phyloP scores from a whole-genome alignment of 2,888 invertebrate species.

The Spilosoma lubricipeda region DNA sequence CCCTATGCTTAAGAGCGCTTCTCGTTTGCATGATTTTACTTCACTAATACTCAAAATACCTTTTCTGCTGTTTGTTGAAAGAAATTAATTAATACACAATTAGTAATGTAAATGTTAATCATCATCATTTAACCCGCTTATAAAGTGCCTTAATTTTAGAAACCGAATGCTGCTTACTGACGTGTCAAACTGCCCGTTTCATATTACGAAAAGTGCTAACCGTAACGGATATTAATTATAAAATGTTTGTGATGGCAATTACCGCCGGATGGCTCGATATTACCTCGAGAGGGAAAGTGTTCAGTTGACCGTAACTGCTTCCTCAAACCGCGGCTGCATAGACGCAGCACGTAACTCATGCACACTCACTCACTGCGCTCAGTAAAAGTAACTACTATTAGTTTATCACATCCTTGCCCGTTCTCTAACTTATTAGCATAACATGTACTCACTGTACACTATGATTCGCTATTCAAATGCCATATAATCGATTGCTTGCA shows the following conservation, averaged over 20 bases:
- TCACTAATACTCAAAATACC: neutral
- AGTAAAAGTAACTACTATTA: conserved; percentile 68
- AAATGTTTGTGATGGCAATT: conserved; percentile 65
- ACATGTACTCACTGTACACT: conserved; percentile 47
- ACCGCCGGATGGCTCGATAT: conserved; percentile 66
- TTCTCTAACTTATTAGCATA: conserved; percentile 53
- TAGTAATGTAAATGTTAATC: conserved; percentile 1
- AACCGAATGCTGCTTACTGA: conserved; percentile 59
- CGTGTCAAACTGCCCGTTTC: conserved; percentile 50
- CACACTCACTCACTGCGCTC: conserved; percentile 51
- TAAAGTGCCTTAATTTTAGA: conserved; percentile 73
- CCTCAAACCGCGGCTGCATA: conserved; percentile 59
- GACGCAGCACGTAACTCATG: conserved; percentile 49
- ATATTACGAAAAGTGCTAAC: conserved; percentile 57
- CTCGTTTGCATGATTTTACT: conserved; percentile 43
- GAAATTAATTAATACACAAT: neutral
- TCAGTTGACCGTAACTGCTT: conserved; percentile 71
- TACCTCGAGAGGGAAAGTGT: conserved; percentile 79
- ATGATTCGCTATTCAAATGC: conserved; percentile 54
- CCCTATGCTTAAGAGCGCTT: conserved; percentile 44
- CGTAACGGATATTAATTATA: conserved; percentile 58
- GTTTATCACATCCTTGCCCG: conserved; percentile 60
- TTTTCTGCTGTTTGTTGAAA: conserved; percentile 7
- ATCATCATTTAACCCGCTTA: no score
- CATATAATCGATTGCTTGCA: conserved; percentile 53